Base-by-base conservation (phyloP, 2,797 vertebrate species). In the Aratinga solstitialis region DNA sequence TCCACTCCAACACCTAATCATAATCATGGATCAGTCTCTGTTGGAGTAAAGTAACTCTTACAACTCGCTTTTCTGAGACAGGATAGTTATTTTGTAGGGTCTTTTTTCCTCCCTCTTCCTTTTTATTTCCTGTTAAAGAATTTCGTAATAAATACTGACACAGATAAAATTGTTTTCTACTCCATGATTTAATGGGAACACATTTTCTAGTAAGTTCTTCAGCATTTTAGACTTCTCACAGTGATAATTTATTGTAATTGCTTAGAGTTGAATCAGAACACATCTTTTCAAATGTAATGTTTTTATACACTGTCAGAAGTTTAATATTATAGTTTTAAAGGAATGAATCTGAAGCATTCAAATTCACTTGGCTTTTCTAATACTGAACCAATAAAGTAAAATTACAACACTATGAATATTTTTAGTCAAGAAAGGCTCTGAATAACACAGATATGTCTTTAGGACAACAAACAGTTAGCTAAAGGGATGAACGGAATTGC, bases 211-310 rank as follows among this genome's bases (percentile, higher is more conserved):
- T 81, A 81, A 89, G 36, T 34, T 93, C 38, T 56, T 93, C 61
- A 54, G 15, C 14, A 62, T 81, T 89, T 93, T 66, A 73, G 45
- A 84, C 63, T 92, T 94, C 53, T 7, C 56, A 10, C 30, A 59
- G 47, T 45, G 78, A 66, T 85, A 73, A 96, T 91, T 89, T 76
- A 89, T 59, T 77, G 23, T 65, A 87, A 96, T 83, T 94, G 26
- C 21, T 66, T 58, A 40, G 30, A 63, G 23, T 90, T 74, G 85
- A 78, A 85, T 72, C 73, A 67, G 62, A 83, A 24, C 22, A 50
- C n/a, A 14, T 77, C 30, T 87, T 75, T 88, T 69, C 48, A 59
- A 47, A 81, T 34, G 40, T 38, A 76, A 67, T 18, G 42, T 85
- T 90, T 92, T 81, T 66, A 72, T 50, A 54, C 58, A 36, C n/a